Conservation (phyloP, 2,888 invertebrate species). For the Exephanes ischioxanthus region DNA sequence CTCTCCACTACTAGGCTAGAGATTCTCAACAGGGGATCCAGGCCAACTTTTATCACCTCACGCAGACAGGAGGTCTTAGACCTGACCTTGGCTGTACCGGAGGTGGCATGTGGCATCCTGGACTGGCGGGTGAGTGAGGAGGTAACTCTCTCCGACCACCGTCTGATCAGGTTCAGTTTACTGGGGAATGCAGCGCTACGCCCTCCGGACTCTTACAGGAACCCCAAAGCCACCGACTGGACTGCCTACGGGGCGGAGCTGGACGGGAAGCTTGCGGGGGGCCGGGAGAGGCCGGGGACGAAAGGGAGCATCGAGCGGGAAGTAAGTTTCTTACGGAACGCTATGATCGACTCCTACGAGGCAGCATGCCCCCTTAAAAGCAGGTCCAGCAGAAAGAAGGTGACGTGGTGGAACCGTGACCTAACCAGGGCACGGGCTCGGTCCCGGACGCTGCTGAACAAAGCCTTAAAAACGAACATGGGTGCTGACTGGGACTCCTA, state of each 20-base stretch:
- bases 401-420: constrained; percentile 54
- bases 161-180: neutral
- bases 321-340: constrained; percentile 5
- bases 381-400: constrained; percentile 4
- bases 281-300: constrained; percentile 11
- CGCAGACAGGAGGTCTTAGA: constrained; percentile 48
- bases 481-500: constrained; percentile 11
- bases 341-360: constrained; percentile 47
- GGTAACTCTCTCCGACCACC: neutral
- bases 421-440: constrained; percentile 12
- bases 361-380: constrained; percentile 32
- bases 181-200: too few relatives aligned
- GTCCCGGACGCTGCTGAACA: constrained; percentile 34
- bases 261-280: constrained; percentile 9
- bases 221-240: constrained; percentile 54
- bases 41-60: constrained; percentile 43
- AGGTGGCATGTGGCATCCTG: neutral
- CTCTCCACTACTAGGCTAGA: neutral
- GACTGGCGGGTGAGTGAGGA: constrained; percentile 5
- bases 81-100: constrained; percentile 7
- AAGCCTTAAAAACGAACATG: constrained; percentile 39
- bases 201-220: neutral
- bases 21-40: constrained; percentile 34
- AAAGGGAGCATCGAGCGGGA: constrained; percentile 23
- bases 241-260: constrained; percentile 17